Evolutionary conservation across 2,797 vertebrate species (phyloP).

Genomic region (Oryzias dopingdopingensis): DNA sequence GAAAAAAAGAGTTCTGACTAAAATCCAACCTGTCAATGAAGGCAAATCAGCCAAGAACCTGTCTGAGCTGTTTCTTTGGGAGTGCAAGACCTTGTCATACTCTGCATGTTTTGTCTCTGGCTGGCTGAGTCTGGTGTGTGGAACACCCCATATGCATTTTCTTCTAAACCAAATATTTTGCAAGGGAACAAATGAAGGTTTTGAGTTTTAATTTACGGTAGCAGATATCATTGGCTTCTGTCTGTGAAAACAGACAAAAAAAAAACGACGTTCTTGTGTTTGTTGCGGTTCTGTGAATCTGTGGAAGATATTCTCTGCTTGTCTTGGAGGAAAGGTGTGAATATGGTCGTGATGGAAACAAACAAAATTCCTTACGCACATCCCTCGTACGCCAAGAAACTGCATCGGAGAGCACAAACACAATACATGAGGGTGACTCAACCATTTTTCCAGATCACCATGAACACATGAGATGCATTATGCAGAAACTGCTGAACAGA

Average conservation of each 20-base stretch:
- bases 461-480: constrained; percentile 37
- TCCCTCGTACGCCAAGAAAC: constrained; percentile 67
- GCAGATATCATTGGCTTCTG: neutral
- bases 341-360: constrained; percentile 48
- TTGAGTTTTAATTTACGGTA: constrained; percentile 9
- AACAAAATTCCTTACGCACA: constrained; percentile 57
- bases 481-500: constrained; percentile 42
- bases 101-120: constrained; percentile 59
- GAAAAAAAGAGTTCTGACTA: constrained; percentile 55
- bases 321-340: constrained; percentile 19
- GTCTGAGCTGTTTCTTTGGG: constrained; percentile 59
- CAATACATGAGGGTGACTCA: constrained; percentile 46
- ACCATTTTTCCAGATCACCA: constrained; percentile 60
- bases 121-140: constrained; percentile 48
- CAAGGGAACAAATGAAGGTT: constrained; percentile 19
- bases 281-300: neutral
- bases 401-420: constrained; percentile 64
- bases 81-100: constrained; percentile 60
- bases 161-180: constrained; percentile 45
- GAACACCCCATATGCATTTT: constrained; percentile 27
- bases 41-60: constrained; percentile 59
- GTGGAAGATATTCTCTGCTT: constrained; percentile 3
- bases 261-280: neutral
- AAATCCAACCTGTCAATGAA: constrained; percentile 72
- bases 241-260: neutral